Conservation (phyloP, 2,797 vertebrate species). For the Macropodus opercularis region DNA sequence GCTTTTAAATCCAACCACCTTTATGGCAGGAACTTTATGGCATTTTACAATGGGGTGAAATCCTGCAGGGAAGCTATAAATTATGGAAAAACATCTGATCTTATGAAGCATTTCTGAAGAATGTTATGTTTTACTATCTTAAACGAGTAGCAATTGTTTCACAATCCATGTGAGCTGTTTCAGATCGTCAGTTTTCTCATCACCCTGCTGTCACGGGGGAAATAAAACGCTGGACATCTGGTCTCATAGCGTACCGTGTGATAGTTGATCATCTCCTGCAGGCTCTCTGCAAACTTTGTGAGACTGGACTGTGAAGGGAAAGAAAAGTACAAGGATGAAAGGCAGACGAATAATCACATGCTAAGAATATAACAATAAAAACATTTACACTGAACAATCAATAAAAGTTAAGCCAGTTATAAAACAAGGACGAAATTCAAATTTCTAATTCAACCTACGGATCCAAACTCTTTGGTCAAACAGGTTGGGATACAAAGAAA, state of each 20-base stretch:
- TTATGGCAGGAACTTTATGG: slow-evolving; percentile 16
- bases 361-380: background rate
- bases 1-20: slow-evolving; percentile 11
- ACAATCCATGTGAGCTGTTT: slow-evolving; percentile 8
- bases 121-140: background rate
- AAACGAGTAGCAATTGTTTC: slow-evolving; percentile 3
- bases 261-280: slow-evolving; percentile 98
- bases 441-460: too few relatives aligned
- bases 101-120: background rate
- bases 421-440: background rate
- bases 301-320: slow-evolving; percentile 86
- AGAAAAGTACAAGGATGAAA: slow-evolving; percentile 5
- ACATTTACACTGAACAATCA: background rate
- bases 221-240: slow-evolving; percentile 22
- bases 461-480: too few relatives aligned
- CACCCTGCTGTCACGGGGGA: slow-evolving; percentile 6
- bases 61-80: background rate
- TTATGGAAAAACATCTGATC: slow-evolving; percentile 6
- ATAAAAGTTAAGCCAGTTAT: background rate
- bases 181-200: slow-evolving; percentile 34
- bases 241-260: slow-evolving; percentile 88
- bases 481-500: slow-evolving; percentile 15
- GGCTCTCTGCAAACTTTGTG: slow-evolving; percentile 94
- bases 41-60: slow-evolving; percentile 12
- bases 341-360: background rate